Evolutionary conservation across 2,888 invertebrate species (phyloP), one percentile per base, ranked within the genome.

Genomic region (Drosophila kokeensis): DNA sequence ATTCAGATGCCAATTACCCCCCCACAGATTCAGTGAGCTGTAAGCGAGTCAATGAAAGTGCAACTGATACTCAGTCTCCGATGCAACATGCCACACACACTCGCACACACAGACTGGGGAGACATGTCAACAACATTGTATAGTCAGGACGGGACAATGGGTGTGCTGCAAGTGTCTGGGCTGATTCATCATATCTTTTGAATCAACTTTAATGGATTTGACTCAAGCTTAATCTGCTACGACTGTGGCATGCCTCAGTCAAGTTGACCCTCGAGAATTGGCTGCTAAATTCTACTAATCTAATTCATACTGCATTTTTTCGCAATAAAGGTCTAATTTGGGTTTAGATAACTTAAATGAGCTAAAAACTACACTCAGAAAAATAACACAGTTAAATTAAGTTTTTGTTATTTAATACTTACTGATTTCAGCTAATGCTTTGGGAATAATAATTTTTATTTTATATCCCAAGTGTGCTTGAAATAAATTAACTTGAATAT

Each of bases 191-290:
- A 72, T 72, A 64, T 34, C 76, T 57, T 21, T 29, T 36, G 60
- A 64, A 79, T 71, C 67, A 71, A 68, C 54, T 54, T 79, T 65
- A 78, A 78, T 79, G 71, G 55, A 75, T 71, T 62, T 68, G 79
- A 78, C 75, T 71, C 36, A 49, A 48, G 71, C 48, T 45, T 48
- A 58, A 70, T 74, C 74, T 42, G 48, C 54, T 18, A 49, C 48
- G 45, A 36, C 66, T 27, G 38, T 57, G 27, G 52, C 49, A 49
- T 45, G 54, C 58, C 64, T 38, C 29, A 59, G 50, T 32, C 18
- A 32, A 29, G 42, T 10, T 13, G 50, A 69, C 61, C 76, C 64
- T 48, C 40, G 24, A 11, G 36, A 11, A 10, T 15, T 40, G 32
- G 30, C 38, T 13, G 48, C 38, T 61, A 49, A 74, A 74, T 78